Conservation (phyloP, 1,140 invertebrate genomes). For the Maniola jurtina region DNA sequence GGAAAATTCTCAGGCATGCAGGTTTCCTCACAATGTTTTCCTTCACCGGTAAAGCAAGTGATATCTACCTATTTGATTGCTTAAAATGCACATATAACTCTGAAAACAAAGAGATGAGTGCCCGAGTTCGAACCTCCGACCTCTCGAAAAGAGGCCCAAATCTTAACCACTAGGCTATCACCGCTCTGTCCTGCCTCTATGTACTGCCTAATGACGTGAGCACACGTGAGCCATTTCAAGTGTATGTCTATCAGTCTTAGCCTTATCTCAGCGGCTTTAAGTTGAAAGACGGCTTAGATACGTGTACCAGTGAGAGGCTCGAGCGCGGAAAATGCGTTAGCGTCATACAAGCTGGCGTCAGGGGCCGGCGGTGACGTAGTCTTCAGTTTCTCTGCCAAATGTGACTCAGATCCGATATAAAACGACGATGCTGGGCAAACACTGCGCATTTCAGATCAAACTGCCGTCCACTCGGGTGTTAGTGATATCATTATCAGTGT, state of each 20-base stretch:
- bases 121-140: no score
- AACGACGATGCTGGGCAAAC: slow-evolving; percentile 37
- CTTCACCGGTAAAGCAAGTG: no score
- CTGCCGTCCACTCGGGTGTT: slow-evolving; percentile 31
- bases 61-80: no score
- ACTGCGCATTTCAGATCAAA: slow-evolving; percentile 47
- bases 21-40: no score
- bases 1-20: no score
- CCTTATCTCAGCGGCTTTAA: background rate
- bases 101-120: no score
- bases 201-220: no score
- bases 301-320: slow-evolving; percentile 18
- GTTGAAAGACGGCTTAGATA: slow-evolving; percentile 6
- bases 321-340: slow-evolving; percentile 36
- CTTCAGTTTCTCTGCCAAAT: slow-evolving; percentile 60
- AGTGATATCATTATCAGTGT: slow-evolving; percentile 26
- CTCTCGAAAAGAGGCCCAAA: no score
- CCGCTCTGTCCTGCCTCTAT: no score
- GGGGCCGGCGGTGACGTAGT: slow-evolving; percentile 49
- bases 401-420: slow-evolving; percentile 67
- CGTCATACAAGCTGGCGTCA: slow-evolving; percentile 65
- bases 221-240: background rate
- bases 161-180: no score
- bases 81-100: no score
- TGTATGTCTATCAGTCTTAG: background rate